A percentile compares a stretch with the other conserved stretches of the same genome.
Conservation (phyloP, 2,888 invertebrate genomes). For the Spodoptera picta region DNA sequence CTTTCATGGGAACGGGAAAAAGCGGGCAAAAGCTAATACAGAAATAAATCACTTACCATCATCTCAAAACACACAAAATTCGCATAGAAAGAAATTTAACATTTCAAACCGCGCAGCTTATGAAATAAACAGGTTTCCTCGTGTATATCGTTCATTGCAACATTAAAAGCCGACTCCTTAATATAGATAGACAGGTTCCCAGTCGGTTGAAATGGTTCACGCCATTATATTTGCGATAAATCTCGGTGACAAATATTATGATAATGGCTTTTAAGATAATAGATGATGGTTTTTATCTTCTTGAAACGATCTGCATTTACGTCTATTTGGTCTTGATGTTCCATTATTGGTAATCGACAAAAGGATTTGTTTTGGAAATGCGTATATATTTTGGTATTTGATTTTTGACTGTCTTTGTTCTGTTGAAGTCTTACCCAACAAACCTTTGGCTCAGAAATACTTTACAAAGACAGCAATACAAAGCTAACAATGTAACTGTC, state of each 20-base stretch:
- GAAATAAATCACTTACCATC: too few species aligned
- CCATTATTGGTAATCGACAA: not conserved
- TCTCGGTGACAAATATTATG: slow-evolving; percentile 52
- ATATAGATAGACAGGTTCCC: slow-evolving; percentile 37
- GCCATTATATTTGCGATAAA: slow-evolving; percentile 46
- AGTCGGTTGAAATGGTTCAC: slow-evolving; percentile 22
- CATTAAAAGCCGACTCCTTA: slow-evolving; percentile 37
- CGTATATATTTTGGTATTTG: too few species aligned
- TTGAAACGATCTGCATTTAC: not conserved
- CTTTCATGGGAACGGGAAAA: too few species aligned
- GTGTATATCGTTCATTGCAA: slow-evolving; percentile 26
- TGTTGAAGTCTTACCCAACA: too few species aligned
- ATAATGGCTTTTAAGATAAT: slow-evolving; percentile 36
- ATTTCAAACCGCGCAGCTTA: not conserved
- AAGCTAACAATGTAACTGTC: too few species aligned
- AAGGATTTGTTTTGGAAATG: too few species aligned
- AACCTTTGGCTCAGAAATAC: too few species aligned
- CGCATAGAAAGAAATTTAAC: too few species aligned
- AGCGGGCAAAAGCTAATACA: too few species aligned
- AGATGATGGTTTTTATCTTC: slow-evolving; percentile 31
- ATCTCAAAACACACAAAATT: too few species aligned
- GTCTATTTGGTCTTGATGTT: not conserved
- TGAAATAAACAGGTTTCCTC: not conserved
- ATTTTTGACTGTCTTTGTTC: too few species aligned
- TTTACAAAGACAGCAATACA: too few species aligned